Percentiles rank a stretch among this genome's conserved stretches.
These are phyloP conservation scores for Macaca mulatta DNA, from an alignment of 2,113 vertebrate species.

Conservation along the genomic window DNA sequence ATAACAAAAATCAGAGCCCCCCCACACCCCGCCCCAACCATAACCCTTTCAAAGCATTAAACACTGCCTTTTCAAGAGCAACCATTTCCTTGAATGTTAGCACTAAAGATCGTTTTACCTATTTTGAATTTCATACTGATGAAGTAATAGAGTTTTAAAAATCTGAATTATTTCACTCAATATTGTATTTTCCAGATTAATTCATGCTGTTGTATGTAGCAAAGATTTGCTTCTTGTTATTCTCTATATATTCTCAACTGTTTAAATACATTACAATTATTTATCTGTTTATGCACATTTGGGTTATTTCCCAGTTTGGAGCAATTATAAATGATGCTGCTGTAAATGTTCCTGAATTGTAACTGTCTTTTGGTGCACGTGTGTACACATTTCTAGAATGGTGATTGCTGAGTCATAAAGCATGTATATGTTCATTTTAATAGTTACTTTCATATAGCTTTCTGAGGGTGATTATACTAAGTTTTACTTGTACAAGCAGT, in stretches of 20 bases:
- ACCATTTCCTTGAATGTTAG: neutral
- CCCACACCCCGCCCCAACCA: no score
- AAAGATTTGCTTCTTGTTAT: neutral
- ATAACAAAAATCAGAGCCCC: neutral
- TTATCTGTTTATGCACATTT: neutral
- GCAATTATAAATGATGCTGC: neutral
- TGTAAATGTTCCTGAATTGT: neutral
- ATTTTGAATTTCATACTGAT: neutral
- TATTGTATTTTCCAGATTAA: neutral
- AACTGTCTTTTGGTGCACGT: neutral
- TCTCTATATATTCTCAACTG: neutral
- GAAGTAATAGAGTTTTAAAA: neutral
- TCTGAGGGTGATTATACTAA: neutral
- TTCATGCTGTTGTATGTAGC: neutral
- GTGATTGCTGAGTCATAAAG: neutral
- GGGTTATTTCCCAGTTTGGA: neutral
- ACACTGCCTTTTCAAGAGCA: neutral
- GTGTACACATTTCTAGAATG: neutral
- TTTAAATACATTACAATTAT: neutral
- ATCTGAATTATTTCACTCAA: neutral
- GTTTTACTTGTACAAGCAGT: neutral
- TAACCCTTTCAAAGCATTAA: neutral
- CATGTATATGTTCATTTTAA: neutral
- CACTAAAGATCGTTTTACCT: neutral
- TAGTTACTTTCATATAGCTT: neutral